These are phyloP conservation scores for Amphipyra tragopoginis DNA, from an alignment of 2,888 invertebrate genomes.

Conservation along the genomic window DNA sequence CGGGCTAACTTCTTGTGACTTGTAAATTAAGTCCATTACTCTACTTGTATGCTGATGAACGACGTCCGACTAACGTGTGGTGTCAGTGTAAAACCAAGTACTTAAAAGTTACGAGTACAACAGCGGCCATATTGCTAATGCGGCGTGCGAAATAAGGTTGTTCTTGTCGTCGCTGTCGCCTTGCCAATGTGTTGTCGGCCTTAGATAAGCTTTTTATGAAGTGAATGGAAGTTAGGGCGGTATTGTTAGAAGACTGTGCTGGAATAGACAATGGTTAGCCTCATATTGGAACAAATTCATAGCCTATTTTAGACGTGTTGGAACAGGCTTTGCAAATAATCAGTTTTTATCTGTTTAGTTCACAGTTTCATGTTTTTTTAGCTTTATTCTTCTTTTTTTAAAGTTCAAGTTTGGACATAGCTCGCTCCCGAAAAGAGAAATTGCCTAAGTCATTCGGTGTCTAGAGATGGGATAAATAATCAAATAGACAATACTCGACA, in stretches of 20 bases:
- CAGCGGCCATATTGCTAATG: constrained; percentile 27
- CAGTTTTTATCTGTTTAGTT: no score
- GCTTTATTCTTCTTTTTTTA: no score
- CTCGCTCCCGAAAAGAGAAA: no score
- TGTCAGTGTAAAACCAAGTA: constrained; percentile 47
- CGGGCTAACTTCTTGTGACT: constrained; percentile 42
- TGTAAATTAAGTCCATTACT: constrained; percentile 45
- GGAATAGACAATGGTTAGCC: constrained; percentile 4
- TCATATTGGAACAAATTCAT: no score
- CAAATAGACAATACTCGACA: no score
- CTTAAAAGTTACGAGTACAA: constrained; percentile 34
- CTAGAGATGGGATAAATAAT: no score
- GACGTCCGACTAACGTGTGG: constrained; percentile 39
- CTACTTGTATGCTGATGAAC: constrained; percentile 47
- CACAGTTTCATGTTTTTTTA: no score
- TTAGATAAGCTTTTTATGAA: constrained; percentile 46
- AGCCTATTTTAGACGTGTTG: no score
- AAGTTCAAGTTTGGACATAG: no score
- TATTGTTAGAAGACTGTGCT: constrained; percentile 20
- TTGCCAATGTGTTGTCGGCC: constrained; percentile 6
- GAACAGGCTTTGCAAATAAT: no score
- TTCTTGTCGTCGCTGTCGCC: constrained; percentile 9
- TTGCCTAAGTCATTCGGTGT: no score
- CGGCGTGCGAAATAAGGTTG: constrained; percentile 35
- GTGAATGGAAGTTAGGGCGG: constrained; percentile 21